phyloP scores from a whole-genome alignment of 2,797 vertebrate genomes.

The Acanthurus leucopareius region DNA sequence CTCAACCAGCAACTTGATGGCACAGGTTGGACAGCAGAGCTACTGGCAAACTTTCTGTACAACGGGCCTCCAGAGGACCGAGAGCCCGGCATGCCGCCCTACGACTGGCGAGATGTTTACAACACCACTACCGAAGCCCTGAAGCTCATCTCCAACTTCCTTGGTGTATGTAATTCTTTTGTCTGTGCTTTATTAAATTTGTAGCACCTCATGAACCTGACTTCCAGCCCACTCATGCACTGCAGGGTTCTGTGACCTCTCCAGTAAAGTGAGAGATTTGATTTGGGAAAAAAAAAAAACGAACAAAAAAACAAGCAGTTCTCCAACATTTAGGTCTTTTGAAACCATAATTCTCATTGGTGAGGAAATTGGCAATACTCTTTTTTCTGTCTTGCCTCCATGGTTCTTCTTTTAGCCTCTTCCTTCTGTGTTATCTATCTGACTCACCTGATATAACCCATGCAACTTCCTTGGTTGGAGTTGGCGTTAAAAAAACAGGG shows the following conservation, averaged over 20 bases:
- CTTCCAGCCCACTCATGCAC: slow-evolving; percentile 5
- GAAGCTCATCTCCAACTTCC: slow-evolving; percentile 88
- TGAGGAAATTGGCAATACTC: slow-evolving; percentile 29
- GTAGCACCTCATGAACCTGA: neutral
- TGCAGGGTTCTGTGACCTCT: slow-evolving; percentile 4
- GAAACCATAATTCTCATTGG: slow-evolving; percentile 19
- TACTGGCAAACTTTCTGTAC: slow-evolving; percentile 89
- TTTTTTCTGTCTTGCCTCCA: neutral
- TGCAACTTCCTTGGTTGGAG: slow-evolving; percentile 12
- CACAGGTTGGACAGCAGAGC: slow-evolving; percentile 84
- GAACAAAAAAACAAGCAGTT: neutral
- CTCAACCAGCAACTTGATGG: slow-evolving; percentile 82
- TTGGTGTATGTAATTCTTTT: slow-evolving; percentile 86
- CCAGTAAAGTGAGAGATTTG: slow-evolving; percentile 15
- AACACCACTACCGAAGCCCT: slow-evolving; percentile 87
- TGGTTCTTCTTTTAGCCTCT: slow-evolving; percentile 24
- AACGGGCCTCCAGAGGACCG: slow-evolving; percentile 81
- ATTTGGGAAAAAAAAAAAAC: neutral
- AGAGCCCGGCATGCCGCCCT: slow-evolving; percentile 68
- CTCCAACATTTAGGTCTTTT: slow-evolving; percentile 42
- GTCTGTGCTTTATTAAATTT: slow-evolving; percentile 7
- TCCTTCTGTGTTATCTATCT: slow-evolving; percentile 9
- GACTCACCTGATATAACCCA: slow-evolving; percentile 13
- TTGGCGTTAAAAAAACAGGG: neutral
- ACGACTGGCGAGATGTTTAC: slow-evolving; percentile 88